Evolutionary conservation across 2,797 vertebrate genomes (phyloP).

Genomic region (Scolopax rusticola): DNA sequence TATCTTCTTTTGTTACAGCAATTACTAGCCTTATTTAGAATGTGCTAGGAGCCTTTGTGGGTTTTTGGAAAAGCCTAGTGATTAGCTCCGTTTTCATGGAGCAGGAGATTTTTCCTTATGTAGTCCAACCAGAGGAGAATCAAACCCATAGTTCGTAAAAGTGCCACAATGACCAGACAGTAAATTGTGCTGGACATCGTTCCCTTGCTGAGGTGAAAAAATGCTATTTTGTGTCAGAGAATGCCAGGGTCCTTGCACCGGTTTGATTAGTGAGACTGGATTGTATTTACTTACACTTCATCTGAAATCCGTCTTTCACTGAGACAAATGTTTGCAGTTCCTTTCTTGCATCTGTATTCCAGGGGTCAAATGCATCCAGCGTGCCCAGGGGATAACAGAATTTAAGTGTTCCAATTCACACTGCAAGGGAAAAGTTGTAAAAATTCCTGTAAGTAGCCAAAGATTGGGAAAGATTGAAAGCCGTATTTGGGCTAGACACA

Average conservation of each 20-base stretch:
- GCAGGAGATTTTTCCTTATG: rapidly evolving
- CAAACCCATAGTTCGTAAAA: rapidly evolving
- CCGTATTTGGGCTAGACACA: neutral
- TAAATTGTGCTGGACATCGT: rapidly evolving
- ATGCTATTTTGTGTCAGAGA: neutral
- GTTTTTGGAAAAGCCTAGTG: neutral
- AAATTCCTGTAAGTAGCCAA: neutral
- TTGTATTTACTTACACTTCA: neutral
- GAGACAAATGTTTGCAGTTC: neutral
- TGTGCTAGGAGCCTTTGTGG: neutral
- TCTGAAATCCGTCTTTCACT: neutral
- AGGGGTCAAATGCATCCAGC: neutral
- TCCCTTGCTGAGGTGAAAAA: neutral
- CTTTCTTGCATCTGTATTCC: neutral
- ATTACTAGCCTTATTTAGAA: neutral
- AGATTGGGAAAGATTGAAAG: neutral
- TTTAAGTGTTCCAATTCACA: neutral
- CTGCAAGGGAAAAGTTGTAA: neutral
- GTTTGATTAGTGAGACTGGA: neutral
- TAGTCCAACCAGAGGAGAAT: neutral
- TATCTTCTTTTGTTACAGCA: neutral
- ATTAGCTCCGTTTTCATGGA: neutral
- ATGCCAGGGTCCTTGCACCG: neutral
- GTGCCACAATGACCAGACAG: neutral
- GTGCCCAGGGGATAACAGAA: neutral